phyloP scores from a whole-genome alignment of 2,113 vertebrate genomes.

The Antigone vipio region DNA sequence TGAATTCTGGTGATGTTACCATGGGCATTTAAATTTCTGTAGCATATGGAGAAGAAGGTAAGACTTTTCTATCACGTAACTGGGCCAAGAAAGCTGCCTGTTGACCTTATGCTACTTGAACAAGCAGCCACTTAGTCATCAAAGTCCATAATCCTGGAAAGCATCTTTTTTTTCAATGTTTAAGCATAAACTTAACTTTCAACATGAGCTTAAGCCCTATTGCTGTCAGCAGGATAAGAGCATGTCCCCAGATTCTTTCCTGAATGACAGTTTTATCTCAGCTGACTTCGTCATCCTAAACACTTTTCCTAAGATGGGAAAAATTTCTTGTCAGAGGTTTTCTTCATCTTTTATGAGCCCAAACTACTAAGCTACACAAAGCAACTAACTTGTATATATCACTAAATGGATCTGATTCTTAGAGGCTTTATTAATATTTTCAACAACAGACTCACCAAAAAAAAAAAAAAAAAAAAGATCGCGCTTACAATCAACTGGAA shows the following conservation, averaged over 20 bases:
- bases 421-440: not conserved
- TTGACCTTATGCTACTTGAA: not conserved
- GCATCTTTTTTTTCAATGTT: not conserved
- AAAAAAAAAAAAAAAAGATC: too few species aligned
- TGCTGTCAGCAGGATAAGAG: not conserved
- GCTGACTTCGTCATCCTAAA: not conserved
- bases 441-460: not conserved
- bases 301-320: not conserved
- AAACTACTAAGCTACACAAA: not conserved
- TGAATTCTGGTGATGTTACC: not conserved
- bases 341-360: not conserved
- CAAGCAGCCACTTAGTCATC: not conserved
- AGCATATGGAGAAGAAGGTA: not conserved
- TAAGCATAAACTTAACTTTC: not conserved
- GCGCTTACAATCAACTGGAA: not conserved
- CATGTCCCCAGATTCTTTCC: not conserved
- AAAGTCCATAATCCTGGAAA: not conserved
- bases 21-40: not conserved
- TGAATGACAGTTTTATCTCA: not conserved
- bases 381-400: not conserved
- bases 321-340: not conserved
- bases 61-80: not conserved
- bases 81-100: not conserved
- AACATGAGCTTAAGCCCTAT: not conserved
- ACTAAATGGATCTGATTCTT: not conserved